Conservation (phyloP, 2,888 invertebrate genomes). For the Druceiella hillmani region DNA sequence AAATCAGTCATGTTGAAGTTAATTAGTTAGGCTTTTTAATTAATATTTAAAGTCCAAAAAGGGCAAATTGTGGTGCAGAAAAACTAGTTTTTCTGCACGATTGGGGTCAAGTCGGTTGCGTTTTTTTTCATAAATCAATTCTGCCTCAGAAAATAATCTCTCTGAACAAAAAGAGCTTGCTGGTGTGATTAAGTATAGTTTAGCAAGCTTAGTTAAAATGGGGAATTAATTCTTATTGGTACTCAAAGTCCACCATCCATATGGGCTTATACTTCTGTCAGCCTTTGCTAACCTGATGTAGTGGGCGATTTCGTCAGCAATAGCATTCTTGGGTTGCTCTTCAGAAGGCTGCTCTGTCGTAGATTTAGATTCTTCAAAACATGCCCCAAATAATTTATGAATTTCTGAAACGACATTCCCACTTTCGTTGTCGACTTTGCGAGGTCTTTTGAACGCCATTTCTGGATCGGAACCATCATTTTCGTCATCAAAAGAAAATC, state of each 20-base stretch:
- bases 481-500: slow-evolving; percentile 8
- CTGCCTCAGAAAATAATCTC: no score
- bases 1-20: no score
- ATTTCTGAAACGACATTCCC: slow-evolving; percentile 9
- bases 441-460: no score
- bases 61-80: slow-evolving; percentile 1
- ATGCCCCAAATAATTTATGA: slow-evolving; percentile 9
- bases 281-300: slow-evolving; percentile 12
- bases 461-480: slow-evolving; percentile 5
- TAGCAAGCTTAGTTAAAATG: no score
- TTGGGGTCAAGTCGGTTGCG: no score
- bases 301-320: slow-evolving; percentile 11
- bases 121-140: no score
- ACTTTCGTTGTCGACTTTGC: slow-evolving; percentile 7
- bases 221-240: slow-evolving; percentile 10
- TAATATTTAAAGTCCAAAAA: slow-evolving; percentile 5
- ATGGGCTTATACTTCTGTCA: slow-evolving; percentile 9
- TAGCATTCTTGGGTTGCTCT: slow-evolving; percentile 11
- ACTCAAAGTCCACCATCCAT: slow-evolving; percentile 9
- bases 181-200: slow-evolving; percentile 12
- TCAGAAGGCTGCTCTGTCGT: slow-evolving; percentile 8
- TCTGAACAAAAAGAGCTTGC: slow-evolving; percentile 12
- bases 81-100: no score
- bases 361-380: no score
- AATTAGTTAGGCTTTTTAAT: slow-evolving; percentile 7